Evolutionary conservation across 2,888 invertebrate genomes (phyloP).

Genomic region (Cistogaster globosa): DNA sequence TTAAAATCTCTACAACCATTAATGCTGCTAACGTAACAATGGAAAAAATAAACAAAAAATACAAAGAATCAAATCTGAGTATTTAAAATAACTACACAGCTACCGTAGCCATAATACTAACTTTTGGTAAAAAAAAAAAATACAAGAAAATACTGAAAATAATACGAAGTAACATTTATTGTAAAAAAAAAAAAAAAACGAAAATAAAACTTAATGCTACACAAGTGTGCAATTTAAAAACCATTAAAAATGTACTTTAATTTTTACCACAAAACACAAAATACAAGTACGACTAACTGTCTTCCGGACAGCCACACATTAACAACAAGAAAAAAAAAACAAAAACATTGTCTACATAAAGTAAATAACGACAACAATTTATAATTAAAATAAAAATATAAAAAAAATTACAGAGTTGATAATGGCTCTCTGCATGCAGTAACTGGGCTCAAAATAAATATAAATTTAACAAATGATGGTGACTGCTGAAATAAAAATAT

Average conservation of each 20-base stretch:
- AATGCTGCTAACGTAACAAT: conserved; percentile 21
- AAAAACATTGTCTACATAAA: conserved; percentile 2
- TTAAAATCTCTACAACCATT: conserved; percentile 39
- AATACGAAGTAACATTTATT: conserved; percentile 11
- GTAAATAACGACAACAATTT: conserved; percentile 29
- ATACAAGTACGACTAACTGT: background rate
- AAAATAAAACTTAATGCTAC: conserved; percentile 56
- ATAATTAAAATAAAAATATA: background rate
- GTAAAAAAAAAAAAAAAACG: conserved; percentile 17
- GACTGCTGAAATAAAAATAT: background rate
- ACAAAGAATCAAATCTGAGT: conserved; percentile 56
- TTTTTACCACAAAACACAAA: conserved; percentile 60
- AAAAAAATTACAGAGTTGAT: conserved; percentile 1
- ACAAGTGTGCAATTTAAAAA: conserved; percentile 70
- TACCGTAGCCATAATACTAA: background rate
- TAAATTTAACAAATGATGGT: background rate
- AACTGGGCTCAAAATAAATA: background rate
- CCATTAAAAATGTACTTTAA: conserved; percentile 69
- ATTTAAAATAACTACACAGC: conserved; percentile 54
- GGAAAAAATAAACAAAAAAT: too few relatives aligned
- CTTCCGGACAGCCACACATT: conserved; percentile 8
- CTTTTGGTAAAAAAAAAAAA: background rate
- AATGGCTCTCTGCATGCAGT: background rate
- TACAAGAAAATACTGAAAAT: too few relatives aligned
- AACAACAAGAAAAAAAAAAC: background rate